A percentile compares a stretch with the other conserved stretches of the same genome.
phyloP scores from a whole-genome alignment of 2,888 invertebrate genomes.

The Drosophila colorata region DNA sequence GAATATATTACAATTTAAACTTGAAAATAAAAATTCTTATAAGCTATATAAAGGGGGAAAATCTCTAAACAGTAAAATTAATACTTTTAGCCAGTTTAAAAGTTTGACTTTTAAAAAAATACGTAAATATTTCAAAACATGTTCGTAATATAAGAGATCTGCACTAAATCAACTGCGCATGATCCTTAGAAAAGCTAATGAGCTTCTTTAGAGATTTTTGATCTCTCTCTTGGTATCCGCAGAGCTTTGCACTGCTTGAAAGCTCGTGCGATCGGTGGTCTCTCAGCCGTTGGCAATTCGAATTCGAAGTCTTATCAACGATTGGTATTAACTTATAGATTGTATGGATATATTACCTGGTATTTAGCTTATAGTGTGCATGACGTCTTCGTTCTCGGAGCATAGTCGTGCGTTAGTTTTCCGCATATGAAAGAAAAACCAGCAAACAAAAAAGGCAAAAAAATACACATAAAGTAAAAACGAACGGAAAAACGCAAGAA shows the following conservation, averaged over 20 bases:
- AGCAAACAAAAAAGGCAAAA: constrained; percentile 78
- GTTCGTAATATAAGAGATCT: constrained; percentile 19
- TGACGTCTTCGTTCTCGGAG: constrained; percentile 94
- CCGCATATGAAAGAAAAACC: constrained; percentile 85
- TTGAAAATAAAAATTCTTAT: too few species aligned
- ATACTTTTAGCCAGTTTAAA: too few species aligned
- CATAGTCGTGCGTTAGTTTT: constrained; percentile 88
- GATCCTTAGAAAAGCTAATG: constrained; percentile 10
- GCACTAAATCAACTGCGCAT: constrained; percentile 8
- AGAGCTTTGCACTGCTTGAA: constrained; percentile 49
- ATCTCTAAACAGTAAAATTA: too few species aligned
- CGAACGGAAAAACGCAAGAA: constrained; percentile 34
- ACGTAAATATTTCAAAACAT: background rate
- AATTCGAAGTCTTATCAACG: constrained; percentile 21
- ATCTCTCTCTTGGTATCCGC: background rate
- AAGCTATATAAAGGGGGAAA: too few species aligned
- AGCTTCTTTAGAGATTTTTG: constrained; percentile 4
- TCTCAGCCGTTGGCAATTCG: constrained; percentile 5
- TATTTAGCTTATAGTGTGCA: constrained; percentile 95
- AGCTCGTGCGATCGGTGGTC: constrained; percentile 16
- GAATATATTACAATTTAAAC: too few species aligned
- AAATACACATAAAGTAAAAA: constrained; percentile 51
- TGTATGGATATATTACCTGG: constrained; percentile 87
- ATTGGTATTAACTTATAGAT: constrained; percentile 18
- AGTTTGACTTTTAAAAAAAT: background rate